Percentiles rank a stretch among this genome's conserved stretches.
Conservation (phyloP, 1,140 invertebrate genomes). For the Phthorimaea operculella region DNA sequence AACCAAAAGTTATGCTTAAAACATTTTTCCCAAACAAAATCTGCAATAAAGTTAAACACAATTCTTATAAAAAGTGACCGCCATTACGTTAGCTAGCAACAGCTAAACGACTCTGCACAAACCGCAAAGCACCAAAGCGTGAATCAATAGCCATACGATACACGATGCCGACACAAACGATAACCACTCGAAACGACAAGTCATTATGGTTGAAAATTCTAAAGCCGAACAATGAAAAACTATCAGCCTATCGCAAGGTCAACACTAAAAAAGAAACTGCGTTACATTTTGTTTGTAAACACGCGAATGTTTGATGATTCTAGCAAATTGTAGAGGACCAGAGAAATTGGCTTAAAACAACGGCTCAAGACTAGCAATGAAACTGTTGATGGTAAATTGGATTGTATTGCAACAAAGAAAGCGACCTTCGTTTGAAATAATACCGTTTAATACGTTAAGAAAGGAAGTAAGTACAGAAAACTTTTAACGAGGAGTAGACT, state of each 20-base stretch:
- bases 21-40: too few relatives aligned
- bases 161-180: not conserved
- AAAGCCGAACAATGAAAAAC: slow-evolving; percentile 10
- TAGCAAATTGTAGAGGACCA: not conserved
- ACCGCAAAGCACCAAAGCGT: too few relatives aligned
- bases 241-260: slow-evolving; percentile 26
- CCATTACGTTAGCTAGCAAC: too few relatives aligned
- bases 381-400: not conserved
- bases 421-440: not conserved
- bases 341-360: not conserved
- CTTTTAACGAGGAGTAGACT: too few relatives aligned
- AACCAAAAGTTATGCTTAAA: too few relatives aligned
- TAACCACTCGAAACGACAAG: not conserved
- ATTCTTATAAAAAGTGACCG: too few relatives aligned
- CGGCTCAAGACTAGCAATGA: not conserved
- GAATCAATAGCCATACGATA: not conserved
- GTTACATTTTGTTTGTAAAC: slow-evolving; percentile 1
- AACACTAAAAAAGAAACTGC: slow-evolving; percentile 11
- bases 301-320: not conserved
- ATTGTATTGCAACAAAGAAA: not conserved
- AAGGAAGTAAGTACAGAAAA: too few relatives aligned
- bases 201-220: not conserved
- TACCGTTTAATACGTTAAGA: not conserved
- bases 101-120: too few relatives aligned
- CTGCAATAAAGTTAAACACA: too few relatives aligned